Evolutionary conservation across 2,113 vertebrate species (phyloP).

Genomic region (Microtus pennsylvanicus): DNA sequence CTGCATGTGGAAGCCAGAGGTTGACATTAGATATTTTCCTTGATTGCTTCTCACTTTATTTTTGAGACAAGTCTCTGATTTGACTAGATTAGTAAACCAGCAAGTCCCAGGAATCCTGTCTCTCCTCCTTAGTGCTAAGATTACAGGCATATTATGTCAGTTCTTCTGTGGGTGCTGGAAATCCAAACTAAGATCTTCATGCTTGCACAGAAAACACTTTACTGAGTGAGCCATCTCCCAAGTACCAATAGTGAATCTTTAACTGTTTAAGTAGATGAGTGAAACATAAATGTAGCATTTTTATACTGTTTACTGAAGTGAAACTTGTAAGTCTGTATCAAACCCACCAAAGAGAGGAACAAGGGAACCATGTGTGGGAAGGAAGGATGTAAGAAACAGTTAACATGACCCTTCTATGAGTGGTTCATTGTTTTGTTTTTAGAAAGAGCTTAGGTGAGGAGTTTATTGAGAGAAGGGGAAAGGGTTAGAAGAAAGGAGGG

Average conservation of each 20-base stretch:
- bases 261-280: conserved; percentile 39
- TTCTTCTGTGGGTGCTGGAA: neutral
- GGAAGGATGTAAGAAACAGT: neutral
- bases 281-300: conserved; percentile 52
- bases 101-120: neutral
- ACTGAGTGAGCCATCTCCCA: neutral
- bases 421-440: neutral
- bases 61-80: neutral
- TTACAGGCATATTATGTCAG: neutral
- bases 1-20: neutral
- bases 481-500: no score
- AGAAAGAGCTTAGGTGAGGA: no score
- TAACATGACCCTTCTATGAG: neutral
- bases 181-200: neutral
- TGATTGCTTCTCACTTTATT: neutral
- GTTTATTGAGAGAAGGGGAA: no score
- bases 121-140: neutral
- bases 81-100: neutral
- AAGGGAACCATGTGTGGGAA: neutral
- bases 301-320: conserved; percentile 29
- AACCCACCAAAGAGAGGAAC: conserved; percentile 54
- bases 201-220: neutral
- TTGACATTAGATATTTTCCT: neutral
- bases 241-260: neutral
- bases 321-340: conserved; percentile 24